Conservation (phyloP, 23 tunicate genomes). For the Botrylloides violaceus region DNA sequence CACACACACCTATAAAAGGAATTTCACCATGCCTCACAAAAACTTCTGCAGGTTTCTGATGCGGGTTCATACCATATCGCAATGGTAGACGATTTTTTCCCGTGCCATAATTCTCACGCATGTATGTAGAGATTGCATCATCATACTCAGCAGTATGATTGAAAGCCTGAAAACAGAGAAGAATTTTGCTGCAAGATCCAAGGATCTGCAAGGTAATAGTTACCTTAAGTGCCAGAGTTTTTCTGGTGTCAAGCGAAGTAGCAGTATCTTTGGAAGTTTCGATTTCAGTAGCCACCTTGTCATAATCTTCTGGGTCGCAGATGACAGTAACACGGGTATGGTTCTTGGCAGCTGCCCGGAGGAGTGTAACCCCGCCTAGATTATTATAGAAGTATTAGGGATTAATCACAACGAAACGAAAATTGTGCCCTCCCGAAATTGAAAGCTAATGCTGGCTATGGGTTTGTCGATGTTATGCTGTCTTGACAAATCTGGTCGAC, state of each 20-base stretch:
- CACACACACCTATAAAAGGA: slow-evolving; percentile 72
- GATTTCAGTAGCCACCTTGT: slow-evolving; percentile 56
- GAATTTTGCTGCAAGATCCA: too few relatives aligned
- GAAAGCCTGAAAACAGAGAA: slow-evolving; percentile 59
- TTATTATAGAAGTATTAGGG: too few relatives aligned
- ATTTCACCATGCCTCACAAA: slow-evolving; percentile 23
- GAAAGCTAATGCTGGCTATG: too few relatives aligned
- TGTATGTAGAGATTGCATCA: slow-evolving; percentile 53
- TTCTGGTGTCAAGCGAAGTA: slow-evolving; percentile 39
- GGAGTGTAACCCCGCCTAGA: slow-evolving; percentile 83
- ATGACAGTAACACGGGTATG: slow-evolving; percentile 80
- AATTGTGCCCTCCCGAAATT: too few relatives aligned
- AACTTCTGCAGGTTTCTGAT: slow-evolving; percentile 83
- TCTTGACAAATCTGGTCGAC: too few relatives aligned
- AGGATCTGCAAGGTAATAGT: too few relatives aligned
- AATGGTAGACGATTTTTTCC: slow-evolving; percentile 30
- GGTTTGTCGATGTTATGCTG: too few relatives aligned
- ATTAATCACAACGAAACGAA: too few relatives aligned
- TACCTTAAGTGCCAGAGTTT: slow-evolving; percentile 67
- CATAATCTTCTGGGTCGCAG: slow-evolving; percentile 85
- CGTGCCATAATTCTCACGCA: slow-evolving; percentile 48
- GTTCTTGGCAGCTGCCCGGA: slow-evolving; percentile 87
- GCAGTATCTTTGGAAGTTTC: slow-evolving; percentile 31
- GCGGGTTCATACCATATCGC: slow-evolving; percentile 91
- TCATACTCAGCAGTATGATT: slow-evolving; percentile 81